Evolutionary conservation across 2,113 vertebrate genomes (phyloP), one percentile per base, ranked within the genome.

Genomic region (Pleuronectes platessa): DNA sequence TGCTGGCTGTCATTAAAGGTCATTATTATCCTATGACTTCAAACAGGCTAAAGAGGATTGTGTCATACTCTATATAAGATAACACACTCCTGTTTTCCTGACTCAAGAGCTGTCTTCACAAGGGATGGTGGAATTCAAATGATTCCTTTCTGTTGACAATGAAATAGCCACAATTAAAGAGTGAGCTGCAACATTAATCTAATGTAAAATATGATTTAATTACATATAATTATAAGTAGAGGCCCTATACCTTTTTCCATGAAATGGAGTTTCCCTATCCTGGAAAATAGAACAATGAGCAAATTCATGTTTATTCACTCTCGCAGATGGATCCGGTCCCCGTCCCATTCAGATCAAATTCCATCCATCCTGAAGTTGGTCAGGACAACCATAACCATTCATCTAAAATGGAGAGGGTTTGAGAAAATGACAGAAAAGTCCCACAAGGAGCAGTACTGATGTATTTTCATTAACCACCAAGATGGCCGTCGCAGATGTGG

Each of bases 1-100:
- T 31, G 6, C 31, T 31, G 31, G 31, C 31, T 31, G 31, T 31
- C 6, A 31, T 70, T 45, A 35, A 60, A 78, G 65, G 60, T 23
- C 45, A 67, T 75, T 71, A 76, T 87, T 80, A 71, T 71, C 71
- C 24, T 40, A 26, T 61, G 61, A 64, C 14, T 7, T 31, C 31
- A 31, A 5, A 31, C 6, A 31, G 6, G 6, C 31, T 31, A 31
- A 31, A 73, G 40, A 82, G 45, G 45, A 49, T 3, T 49, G 40
- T 11, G 40, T 49, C 45, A 49, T 42, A 3, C 8, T 37, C 9
- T 37, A 42, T 11, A 42, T 42, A 42, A 42, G 10, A 42, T 42
- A 42, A 42, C 40, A 3, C 40, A 42, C 47, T 51, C 47, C 18
- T 47, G 45, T 10, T 20, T 18, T 20, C 49, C 18, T 20, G 20